Evolutionary conservation across 2,797 vertebrate species (phyloP), one percentile per base, ranked within the genome.

Genomic region (Chelidonichthys spinosus): DNA sequence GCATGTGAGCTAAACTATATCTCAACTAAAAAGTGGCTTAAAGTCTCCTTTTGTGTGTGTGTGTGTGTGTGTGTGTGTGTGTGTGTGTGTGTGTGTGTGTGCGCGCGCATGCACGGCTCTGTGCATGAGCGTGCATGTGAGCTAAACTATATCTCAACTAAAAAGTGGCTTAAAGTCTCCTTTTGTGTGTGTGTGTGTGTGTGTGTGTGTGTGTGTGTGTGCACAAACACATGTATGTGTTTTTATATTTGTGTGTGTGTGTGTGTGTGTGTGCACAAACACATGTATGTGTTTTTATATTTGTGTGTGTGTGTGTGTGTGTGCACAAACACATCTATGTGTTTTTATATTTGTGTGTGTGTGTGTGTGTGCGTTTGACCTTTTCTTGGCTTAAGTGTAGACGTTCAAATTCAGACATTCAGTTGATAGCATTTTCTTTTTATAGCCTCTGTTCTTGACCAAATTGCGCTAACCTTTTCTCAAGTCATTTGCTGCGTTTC

Each of bases 401-500:
- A 74, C 46, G 63, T 87, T 87, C 60, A 81, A 85, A 90, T 89
- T 90, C 83, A 89, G 89, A 88, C 85, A 76, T 84, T 88, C 67
- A 74, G 76, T 75, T 83, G 80, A 86, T 89, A 87, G 70, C 72
- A 18, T 88, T 89, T 86, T 87, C 75, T 82, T 89, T 90, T 87
- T 84, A 87, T 81, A 87, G 87, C 85, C 47, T 63, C 74, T 42
- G 52, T 79, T 82, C 81, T 90, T 87, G 90, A 88, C 82, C 85
- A 92, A 92, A 92, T 93, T 90, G 92, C 76, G 75, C 80, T 92
- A 94, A 93, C 91, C 92, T 94, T 94, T 93, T 87, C 88, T 85
- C 62, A 87, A 91, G 90, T 92, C 69, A 88, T 90, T 90, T 90
- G 78, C 79, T 85, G 82, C 83, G 76, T 89, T 84, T 89, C 79